Evolutionary conservation across 2,888 invertebrate species (phyloP).

Genomic region (Drepana falcataria): DNA sequence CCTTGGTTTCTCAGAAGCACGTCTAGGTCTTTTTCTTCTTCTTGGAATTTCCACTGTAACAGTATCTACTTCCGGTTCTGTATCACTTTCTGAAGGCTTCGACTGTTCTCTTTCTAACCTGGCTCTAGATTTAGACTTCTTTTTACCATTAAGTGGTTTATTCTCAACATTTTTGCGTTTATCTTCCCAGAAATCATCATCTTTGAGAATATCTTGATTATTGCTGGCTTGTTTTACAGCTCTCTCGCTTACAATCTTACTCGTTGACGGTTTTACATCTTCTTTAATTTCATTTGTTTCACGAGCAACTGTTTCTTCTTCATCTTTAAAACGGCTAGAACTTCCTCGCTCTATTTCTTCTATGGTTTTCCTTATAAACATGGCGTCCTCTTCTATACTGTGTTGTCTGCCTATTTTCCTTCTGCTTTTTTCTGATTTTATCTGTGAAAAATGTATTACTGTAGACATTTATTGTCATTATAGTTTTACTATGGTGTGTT

Average conservation of each 20-base stretch:
- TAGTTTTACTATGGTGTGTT: slow-evolving; percentile 8
- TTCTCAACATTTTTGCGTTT: slow-evolving; percentile 56
- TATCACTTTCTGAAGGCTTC: slow-evolving; percentile 71
- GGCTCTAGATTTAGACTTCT: slow-evolving; percentile 68
- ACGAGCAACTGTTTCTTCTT: slow-evolving; percentile 25
- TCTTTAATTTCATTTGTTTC: slow-evolving; percentile 22
- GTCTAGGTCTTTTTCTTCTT: slow-evolving; percentile 61
- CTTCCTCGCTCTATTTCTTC: slow-evolving; percentile 71
- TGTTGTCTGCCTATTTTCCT: slow-evolving; percentile 54
- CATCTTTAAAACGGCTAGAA: slow-evolving; percentile 49
- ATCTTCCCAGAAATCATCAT: slow-evolving; percentile 51
- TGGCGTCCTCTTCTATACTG: slow-evolving; percentile 70
- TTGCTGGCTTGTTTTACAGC: slow-evolving; percentile 31
- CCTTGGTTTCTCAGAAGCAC: slow-evolving; percentile 65
- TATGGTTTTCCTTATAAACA: slow-evolving; percentile 67
- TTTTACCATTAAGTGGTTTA: slow-evolving; percentile 22
- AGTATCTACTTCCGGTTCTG: slow-evolving; percentile 68
- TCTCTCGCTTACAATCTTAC: slow-evolving; percentile 34
- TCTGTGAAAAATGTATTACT: slow-evolving; percentile 30
- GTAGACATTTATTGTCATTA: slow-evolving; percentile 11
- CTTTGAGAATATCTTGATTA: slow-evolving; percentile 7
- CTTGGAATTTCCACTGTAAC: slow-evolving; percentile 74
- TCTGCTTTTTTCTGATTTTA: slow-evolving; percentile 46
- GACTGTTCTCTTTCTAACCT: slow-evolving; percentile 71
- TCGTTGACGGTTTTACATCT: slow-evolving; percentile 32